Conservation (phyloP, 2,113 vertebrate genomes). For the Percina caprodes region DNA sequence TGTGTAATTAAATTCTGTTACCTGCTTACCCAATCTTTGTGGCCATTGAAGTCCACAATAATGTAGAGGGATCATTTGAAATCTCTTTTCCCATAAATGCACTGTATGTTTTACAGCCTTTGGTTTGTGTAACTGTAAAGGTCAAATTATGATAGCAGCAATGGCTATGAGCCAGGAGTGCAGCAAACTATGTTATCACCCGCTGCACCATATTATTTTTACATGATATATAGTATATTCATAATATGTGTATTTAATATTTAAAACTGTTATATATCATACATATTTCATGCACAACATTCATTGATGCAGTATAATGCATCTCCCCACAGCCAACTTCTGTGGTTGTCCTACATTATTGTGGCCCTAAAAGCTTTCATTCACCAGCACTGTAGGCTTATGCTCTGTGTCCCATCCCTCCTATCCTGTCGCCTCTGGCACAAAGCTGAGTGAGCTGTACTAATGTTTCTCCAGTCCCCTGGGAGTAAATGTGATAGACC, state of each 20-base stretch:
- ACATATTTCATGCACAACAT: constrained; percentile 56
- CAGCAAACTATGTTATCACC: constrained; percentile 42
- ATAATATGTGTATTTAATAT: constrained; percentile 59
- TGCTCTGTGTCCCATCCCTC: constrained; percentile 33
- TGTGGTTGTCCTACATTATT: constrained; percentile 37
- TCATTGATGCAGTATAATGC: constrained; percentile 31
- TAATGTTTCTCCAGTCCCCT: constrained; percentile 49
- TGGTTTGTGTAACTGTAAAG: constrained; percentile 41
- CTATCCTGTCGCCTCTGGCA: constrained; percentile 48
- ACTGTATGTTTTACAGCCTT: background rate
- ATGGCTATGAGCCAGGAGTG: constrained; percentile 17
- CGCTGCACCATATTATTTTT: constrained; percentile 33
- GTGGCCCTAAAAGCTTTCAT: constrained; percentile 29
- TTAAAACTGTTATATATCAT: constrained; percentile 39
- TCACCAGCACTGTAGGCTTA: constrained; percentile 18
- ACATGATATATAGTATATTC: constrained; percentile 44
- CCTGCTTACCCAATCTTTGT: background rate
- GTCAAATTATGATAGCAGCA: constrained; percentile 32
- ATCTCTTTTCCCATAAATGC: background rate
- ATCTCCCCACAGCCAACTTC: constrained; percentile 21
- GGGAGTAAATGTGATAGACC: constrained; percentile 54
- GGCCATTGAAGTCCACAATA: background rate
- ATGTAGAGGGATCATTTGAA: background rate
- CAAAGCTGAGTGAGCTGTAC: constrained; percentile 49
- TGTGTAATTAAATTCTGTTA: background rate